Percentiles rank a stretch among this genome's conserved stretches.
phyloP scores from a whole-genome alignment of 2,113 vertebrate species.

The Mustelus asterias region DNA sequence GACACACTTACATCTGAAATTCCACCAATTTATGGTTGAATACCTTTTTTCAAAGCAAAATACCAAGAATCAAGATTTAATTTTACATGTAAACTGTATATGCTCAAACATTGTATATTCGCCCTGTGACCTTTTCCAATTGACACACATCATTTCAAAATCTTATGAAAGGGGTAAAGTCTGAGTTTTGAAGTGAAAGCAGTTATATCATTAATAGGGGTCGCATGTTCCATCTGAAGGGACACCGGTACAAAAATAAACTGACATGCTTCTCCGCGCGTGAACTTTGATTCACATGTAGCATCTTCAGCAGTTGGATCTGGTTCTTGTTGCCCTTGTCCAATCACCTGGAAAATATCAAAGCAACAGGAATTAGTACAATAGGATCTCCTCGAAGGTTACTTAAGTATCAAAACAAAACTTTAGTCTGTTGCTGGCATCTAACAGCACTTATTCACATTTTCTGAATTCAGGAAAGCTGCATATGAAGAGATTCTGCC shows the following conservation, averaged over 20 bases:
- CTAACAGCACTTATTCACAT: not conserved
- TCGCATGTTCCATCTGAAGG: constrained; percentile 53
- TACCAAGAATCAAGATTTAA: constrained; percentile 6
- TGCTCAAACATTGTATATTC: not conserved
- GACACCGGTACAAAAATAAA: constrained; percentile 71
- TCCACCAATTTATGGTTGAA: not conserved
- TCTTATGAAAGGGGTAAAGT: constrained; percentile 87
- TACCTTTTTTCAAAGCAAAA: not conserved
- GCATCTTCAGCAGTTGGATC: constrained; percentile 48
- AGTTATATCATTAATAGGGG: constrained; percentile 76
- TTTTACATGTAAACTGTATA: constrained; percentile 15
- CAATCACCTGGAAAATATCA: constrained; percentile 68
- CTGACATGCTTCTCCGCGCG: constrained; percentile 69
- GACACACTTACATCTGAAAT: not conserved
- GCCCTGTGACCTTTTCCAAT: not conserved
- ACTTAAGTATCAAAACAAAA: not conserved
- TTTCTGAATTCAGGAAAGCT: not conserved
- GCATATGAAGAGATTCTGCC: not conserved
- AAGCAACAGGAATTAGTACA: constrained; percentile 3
- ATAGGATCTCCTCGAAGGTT: not conserved
- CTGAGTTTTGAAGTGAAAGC: constrained; percentile 75
- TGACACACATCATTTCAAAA: constrained; percentile 67
- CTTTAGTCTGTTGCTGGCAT: not conserved
- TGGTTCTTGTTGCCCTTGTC: constrained; percentile 76
- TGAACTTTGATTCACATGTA: constrained; percentile 47